Conservation (phyloP, 2,113 vertebrate species). For the Scortum barcoo region DNA sequence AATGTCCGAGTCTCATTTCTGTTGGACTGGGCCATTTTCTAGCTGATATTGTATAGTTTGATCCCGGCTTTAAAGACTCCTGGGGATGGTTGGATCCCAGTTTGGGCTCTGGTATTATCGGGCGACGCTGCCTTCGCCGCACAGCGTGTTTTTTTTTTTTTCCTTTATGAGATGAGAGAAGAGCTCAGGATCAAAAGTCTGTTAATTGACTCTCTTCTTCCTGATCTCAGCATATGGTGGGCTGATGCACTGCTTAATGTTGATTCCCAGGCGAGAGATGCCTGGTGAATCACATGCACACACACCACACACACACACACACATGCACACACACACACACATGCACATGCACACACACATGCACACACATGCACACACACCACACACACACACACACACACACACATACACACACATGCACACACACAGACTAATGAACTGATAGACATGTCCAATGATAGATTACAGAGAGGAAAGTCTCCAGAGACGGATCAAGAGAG, state of each 20-base stretch:
- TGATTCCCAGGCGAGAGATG: constrained; percentile 61
- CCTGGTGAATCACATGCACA: constrained; percentile 46
- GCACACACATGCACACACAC: constrained; percentile 38
- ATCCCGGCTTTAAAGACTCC: constrained; percentile 7
- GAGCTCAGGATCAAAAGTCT: constrained; percentile 60
- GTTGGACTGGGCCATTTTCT: neutral
- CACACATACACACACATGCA: constrained; percentile 31
- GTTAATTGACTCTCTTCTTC: constrained; percentile 68
- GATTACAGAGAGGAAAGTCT: constrained; percentile 61
- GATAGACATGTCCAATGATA: constrained; percentile 77
- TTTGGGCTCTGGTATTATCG: neutral
- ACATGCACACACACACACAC: constrained; percentile 37
- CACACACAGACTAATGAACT: constrained; percentile 45
- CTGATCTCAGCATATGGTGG: constrained; percentile 73
- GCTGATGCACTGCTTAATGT: constrained; percentile 70
- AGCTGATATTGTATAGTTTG: neutral
- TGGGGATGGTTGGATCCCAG: neutral
- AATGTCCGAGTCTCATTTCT: neutral
- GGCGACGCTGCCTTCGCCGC: neutral
- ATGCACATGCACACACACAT: constrained; percentile 34
- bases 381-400: constrained; percentile 42
- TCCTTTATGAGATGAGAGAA: constrained; percentile 10
- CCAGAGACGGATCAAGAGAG: constrained; percentile 53
- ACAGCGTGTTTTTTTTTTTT: constrained; percentile 1
- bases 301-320: constrained; percentile 35